Conservation (phyloP, 2,113 vertebrate species). For the Pangasianodon hypophthalmus region DNA sequence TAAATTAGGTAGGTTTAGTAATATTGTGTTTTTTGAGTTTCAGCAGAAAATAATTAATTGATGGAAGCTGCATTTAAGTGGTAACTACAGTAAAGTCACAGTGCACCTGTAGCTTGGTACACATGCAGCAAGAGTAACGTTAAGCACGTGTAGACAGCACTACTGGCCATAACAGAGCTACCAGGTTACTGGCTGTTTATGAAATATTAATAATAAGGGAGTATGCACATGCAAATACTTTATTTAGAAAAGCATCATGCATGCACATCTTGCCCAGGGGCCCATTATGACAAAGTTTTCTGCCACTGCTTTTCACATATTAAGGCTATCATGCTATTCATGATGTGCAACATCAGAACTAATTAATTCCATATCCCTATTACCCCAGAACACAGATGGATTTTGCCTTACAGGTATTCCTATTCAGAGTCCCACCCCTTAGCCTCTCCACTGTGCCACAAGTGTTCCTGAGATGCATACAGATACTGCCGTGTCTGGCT, state of each 20-base stretch:
- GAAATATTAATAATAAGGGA: background rate
- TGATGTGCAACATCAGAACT: background rate
- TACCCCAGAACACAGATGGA: background rate
- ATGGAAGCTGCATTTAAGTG: too few species aligned
- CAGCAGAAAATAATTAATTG: too few species aligned
- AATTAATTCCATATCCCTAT: background rate
- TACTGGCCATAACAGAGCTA: background rate
- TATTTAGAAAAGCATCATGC: background rate
- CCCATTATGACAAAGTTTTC: background rate
- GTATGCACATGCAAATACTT: background rate
- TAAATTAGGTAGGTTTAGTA: too few species aligned
- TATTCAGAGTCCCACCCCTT: background rate
- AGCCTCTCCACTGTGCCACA: background rate
- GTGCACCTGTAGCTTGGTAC: background rate
- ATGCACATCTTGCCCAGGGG: background rate
- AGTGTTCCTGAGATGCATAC: background rate
- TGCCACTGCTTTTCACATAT: background rate
- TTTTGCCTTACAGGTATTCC: background rate
- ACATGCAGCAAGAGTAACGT: background rate
- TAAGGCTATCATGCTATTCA: background rate
- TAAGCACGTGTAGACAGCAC: background rate
- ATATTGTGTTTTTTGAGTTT: too few species aligned
- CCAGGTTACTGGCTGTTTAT: background rate
- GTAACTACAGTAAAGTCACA: background rate
- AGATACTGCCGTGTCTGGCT: background rate